Percentiles rank a stretch among this genome's conserved stretches.
Conservation (phyloP, 2,888 invertebrate genomes). For the Drosophila prolongata region DNA sequence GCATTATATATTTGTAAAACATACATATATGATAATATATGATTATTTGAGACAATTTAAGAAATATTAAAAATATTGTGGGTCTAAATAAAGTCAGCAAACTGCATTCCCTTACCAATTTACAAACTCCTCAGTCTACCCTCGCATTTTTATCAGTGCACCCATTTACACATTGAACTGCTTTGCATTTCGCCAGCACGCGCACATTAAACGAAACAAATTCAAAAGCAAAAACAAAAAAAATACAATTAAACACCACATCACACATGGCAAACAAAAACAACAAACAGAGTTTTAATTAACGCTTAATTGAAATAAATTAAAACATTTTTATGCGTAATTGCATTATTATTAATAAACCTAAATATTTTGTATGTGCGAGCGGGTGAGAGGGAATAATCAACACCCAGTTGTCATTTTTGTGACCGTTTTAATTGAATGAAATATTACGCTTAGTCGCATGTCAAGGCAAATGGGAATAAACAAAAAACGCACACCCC, state of each 20-base stretch:
- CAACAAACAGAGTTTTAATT: slow-evolving; percentile 80
- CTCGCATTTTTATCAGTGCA: slow-evolving; percentile 12
- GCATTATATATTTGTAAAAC: too few species aligned
- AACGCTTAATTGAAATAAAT: slow-evolving; percentile 85
- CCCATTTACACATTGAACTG: slow-evolving; percentile 19
- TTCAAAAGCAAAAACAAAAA: slow-evolving; percentile 33
- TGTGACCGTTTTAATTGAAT: slow-evolving; percentile 68
- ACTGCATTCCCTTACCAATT: too few species aligned
- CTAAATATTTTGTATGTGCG: slow-evolving; percentile 67
- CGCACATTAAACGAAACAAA: slow-evolving; percentile 25
- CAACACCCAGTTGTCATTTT: slow-evolving; percentile 48
- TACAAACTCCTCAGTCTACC: neutral
- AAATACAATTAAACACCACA: slow-evolving; percentile 35
- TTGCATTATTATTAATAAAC: slow-evolving; percentile 84
- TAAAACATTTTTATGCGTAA: slow-evolving; percentile 85
- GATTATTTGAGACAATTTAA: too few species aligned
- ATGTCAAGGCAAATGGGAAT: slow-evolving; percentile 44
- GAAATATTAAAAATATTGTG: too few species aligned
- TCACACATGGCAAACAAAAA: slow-evolving; percentile 28
- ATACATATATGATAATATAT: too few species aligned
- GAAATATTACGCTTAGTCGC: slow-evolving; percentile 72
- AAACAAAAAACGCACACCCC: slow-evolving; percentile 9
- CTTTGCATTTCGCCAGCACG: slow-evolving; percentile 42
- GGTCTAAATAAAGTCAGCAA: too few species aligned
- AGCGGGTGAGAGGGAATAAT: slow-evolving; percentile 21